Base-by-base conservation (phyloP, 1,140 invertebrate genomes). In the Nylanderia fulva region DNA sequence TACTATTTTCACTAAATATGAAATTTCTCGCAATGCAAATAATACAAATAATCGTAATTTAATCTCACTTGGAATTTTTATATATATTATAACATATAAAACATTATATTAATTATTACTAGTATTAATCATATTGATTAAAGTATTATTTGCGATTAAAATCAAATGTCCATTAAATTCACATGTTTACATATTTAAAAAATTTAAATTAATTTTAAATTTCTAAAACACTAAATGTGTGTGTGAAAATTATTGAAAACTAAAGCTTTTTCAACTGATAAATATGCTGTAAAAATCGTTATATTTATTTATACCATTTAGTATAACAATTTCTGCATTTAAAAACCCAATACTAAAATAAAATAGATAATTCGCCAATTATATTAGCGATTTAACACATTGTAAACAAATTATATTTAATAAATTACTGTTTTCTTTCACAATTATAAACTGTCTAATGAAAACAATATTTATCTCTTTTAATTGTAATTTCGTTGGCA, bases 401-500 rank as follows among this genome's bases (percentile, higher is more conserved):
- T 39, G 27, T 11, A 2, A 66, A 21, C n/a, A n/a, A n/a, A n/a
- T n/a, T n/a, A n/a, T n/a, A n/a, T n/a, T n/a, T n/a, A n/a, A n/a
- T n/a, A n/a, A n/a, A n/a, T n/a, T n/a, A n/a, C 36, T 24, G 11
- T 5, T 36, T 18, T 33, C n/a, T 66, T 24, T 15, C 27, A 21
- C n/a, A 68, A 68, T 68, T 68, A 68, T 68, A 45, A 68, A 68
- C 15, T 39, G n/a, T 45, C 24, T 33, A 33, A 6, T 11, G 33
- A 18, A 39, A 27, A 9, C 45, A 45, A 45, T 48, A 45, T 68
- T 11, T 45, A 9, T 39, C 39, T 45, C 15, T 66, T 42, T 6
- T 15, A 21, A 21, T 18, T 13, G 64, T 48, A 24, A 48, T n/a
- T 39, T 66, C 13, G 6, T 21, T 27, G n/a, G 8, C 29, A 18